These are phyloP conservation scores for Lepidochrysops patricia DNA, from an alignment of 2,888 invertebrate genomes.

Conservation along the genomic window DNA sequence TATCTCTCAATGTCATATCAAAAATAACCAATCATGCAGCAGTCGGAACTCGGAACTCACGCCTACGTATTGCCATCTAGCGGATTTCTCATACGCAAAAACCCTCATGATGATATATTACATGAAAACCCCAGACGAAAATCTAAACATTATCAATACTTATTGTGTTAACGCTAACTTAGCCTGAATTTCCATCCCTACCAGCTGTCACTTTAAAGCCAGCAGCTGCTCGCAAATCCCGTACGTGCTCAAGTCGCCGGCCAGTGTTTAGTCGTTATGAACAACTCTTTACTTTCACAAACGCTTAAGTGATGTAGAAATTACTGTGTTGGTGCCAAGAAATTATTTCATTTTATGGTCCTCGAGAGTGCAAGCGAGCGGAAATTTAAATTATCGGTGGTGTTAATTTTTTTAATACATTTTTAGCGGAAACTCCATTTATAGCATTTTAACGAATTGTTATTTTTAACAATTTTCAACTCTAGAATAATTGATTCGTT, in stretches of 20 bases:
- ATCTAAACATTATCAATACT: not conserved
- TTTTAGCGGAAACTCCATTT: no score
- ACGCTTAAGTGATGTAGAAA: conserved; percentile 19
- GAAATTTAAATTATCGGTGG: not conserved
- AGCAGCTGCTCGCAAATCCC: conserved; percentile 42
- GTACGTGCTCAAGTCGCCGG: conserved; percentile 54
- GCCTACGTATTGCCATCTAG: no score
- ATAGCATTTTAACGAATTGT: no score
- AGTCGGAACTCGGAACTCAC: no score
- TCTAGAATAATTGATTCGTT: no score
- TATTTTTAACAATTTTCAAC: no score
- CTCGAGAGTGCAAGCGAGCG: not conserved
- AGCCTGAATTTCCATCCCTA: conserved; percentile 1
- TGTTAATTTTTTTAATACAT: no score
- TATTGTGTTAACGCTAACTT: not conserved
- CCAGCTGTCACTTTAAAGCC: conserved; percentile 18
- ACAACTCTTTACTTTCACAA: conserved; percentile 33
- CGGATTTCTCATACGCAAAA: no score
- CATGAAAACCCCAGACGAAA: not conserved
- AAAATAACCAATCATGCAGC: no score
- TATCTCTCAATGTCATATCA: no score
- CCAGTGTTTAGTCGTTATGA: conserved; percentile 51
- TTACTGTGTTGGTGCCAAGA: conserved; percentile 20
- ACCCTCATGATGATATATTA: no score
- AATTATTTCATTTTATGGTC: conserved; percentile 24